Percentiles rank a stretch among this genome's conserved stretches.
Evolutionary conservation across 2,797 vertebrate genomes (phyloP).

Genomic region (Calcarius lapponicus): DNA sequence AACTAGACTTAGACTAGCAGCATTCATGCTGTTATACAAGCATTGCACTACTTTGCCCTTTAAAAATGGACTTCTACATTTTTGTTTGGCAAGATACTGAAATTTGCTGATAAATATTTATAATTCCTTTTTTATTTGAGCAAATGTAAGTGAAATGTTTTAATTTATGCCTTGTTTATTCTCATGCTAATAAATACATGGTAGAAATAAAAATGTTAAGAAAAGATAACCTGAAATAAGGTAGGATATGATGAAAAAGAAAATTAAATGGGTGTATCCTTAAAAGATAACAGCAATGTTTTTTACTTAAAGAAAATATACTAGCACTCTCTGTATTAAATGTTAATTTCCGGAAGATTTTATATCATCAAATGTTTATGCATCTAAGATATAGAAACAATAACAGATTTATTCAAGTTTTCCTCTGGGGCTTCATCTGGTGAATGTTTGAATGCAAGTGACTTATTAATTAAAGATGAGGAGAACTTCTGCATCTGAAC

Average conservation of each 20-base stretch:
- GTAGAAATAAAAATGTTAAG: not conserved
- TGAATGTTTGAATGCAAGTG: not conserved
- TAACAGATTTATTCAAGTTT: not conserved
- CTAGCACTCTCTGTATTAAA: not conserved
- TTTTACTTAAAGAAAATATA: not conserved
- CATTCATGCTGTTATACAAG: not conserved
- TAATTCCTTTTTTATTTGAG: not conserved
- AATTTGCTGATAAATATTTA: not conserved
- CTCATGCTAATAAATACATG: not conserved
- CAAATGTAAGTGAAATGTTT: not conserved
- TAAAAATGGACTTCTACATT: not conserved
- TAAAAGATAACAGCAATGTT: not conserved
- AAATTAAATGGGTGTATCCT: not conserved
- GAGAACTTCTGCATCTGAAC: not conserved
- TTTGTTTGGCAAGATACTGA: not conserved
- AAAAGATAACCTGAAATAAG: not conserved
- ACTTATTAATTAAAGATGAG: not conserved
- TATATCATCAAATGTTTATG: not conserved
- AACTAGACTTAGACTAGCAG: not conserved
- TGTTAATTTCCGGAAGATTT: not conserved
- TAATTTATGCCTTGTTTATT: not conserved
- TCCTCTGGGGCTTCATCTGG: not conserved
- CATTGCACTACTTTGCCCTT: not conserved
- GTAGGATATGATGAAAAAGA: not conserved
- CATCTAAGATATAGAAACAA: not conserved